Evolutionary conservation across 2,888 invertebrate species (phyloP), one percentile per base, ranked within the genome.

Genomic region (Imbricaverruca yamaguchii): DNA sequence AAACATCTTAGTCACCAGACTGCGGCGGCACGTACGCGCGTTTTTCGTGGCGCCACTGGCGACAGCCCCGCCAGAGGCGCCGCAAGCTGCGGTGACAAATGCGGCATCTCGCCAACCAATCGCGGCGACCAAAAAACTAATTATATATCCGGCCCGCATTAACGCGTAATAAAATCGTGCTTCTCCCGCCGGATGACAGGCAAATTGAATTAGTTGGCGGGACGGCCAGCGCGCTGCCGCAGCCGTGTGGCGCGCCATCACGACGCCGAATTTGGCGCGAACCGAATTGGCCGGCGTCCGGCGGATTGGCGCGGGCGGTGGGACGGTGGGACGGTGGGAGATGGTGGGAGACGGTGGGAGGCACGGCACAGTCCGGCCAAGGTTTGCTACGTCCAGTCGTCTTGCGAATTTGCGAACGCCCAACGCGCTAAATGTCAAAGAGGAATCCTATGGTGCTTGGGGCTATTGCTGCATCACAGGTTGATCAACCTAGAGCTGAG

Each of bases 101-200:
- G 23, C 9, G 11, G 67, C 23, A 25, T 25, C 67, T 13, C 67
- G 13, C 59, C 59, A 18, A 61, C 59, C 59, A 61, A 61, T 61
- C 67, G 67, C 25, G 25, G 67, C 11, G 12, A 23, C 25, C 25
- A 67, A 67, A 67, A 67, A 67, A 67, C 39, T 67, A 67, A 67
- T 67, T 67, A 67, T 39, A 67, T 12, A 39, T 67, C 67, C 67
- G 23, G 67, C 12, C 15, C 67, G 23, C 67, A 39, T 67, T 67
- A 67, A 67, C 39, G 67, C 67, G 67, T 67, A 67, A 67, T 67
- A 67, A 67, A 67, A 67, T 67, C 67, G 67, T 67, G 67, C 67
- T 12, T 8, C 67, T 13, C 25, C 11, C 25, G 23, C 25, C 25
- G 39, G 67, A 25, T 67, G 67, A 67, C 67, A 39, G 25, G 23